These are phyloP conservation scores for Protomyctophum bolini DNA, from an alignment of 2,113 vertebrate genomes.

Conservation along the genomic window DNA sequence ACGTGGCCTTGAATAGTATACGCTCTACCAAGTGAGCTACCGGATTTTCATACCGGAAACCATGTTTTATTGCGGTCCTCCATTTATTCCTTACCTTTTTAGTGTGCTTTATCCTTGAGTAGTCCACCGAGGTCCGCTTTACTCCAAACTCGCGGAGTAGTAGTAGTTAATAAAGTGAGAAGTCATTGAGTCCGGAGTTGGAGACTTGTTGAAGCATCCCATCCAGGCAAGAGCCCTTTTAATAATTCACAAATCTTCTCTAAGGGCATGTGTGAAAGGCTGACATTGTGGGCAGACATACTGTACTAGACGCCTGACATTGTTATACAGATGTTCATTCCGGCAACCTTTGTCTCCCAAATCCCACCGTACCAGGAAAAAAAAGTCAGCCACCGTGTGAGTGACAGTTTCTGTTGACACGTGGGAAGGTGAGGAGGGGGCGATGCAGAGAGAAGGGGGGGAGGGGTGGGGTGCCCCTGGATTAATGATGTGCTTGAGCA, in stretches of 20 bases:
- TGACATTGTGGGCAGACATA: slow-evolving; percentile 68
- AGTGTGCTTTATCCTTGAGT: slow-evolving; percentile 21
- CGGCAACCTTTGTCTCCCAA: slow-evolving; percentile 59
- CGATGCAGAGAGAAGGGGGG: not conserved
- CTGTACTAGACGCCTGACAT: slow-evolving; percentile 66
- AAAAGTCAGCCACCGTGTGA: slow-evolving; percentile 50
- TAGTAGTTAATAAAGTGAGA: slow-evolving; percentile 53
- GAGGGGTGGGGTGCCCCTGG: slow-evolving; percentile 55
- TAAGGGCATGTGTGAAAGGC: slow-evolving; percentile 59
- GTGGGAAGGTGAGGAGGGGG: slow-evolving; percentile 46
- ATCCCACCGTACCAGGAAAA: slow-evolving; percentile 54
- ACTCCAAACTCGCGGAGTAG: slow-evolving; percentile 34
- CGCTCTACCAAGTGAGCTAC: too few species aligned
- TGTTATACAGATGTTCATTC: slow-evolving; percentile 75
- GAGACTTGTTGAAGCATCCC: slow-evolving; percentile 52
- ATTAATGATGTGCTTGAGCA: slow-evolving; percentile 81
- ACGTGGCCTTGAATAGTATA: too few species aligned
- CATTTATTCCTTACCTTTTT: slow-evolving; percentile 8
- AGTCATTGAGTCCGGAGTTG: slow-evolving; percentile 57
- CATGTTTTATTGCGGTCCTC: too few species aligned
- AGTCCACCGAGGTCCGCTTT: slow-evolving; percentile 32
- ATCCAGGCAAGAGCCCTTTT: slow-evolving; percentile 43
- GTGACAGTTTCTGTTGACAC: slow-evolving; percentile 75
- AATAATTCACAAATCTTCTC: slow-evolving; percentile 73
- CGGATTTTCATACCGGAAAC: too few species aligned